phyloP scores from a whole-genome alignment of 92 coral and sea anemone genomes.

The Zoanthus sociatus region DNA sequence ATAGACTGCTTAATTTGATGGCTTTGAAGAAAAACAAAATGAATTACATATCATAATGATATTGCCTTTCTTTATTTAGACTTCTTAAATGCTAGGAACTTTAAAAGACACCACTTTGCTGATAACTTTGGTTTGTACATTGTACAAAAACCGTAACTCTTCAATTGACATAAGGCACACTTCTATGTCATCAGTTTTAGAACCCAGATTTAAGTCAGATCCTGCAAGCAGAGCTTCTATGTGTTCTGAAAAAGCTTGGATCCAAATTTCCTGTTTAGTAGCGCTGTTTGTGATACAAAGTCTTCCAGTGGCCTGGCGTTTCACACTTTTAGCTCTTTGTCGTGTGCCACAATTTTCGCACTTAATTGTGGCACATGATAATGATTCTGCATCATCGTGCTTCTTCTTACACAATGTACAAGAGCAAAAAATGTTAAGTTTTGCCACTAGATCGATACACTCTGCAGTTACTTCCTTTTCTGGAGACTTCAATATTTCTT shows the following conservation, averaged over 20 bases:
- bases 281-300: slow-evolving; percentile 8
- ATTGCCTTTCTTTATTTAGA: slow-evolving; percentile 26
- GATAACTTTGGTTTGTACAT: slow-evolving; percentile 46
- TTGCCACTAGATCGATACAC: slow-evolving; percentile 40
- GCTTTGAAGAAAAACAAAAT: background rate
- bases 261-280: slow-evolving; percentile 37
- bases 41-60: background rate
- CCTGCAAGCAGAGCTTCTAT: slow-evolving; percentile 39
- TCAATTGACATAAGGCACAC: slow-evolving; percentile 51
- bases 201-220: slow-evolving; percentile 16
- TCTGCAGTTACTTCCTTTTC: slow-evolving; percentile 50
- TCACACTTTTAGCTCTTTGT: slow-evolving; percentile 36
- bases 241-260: slow-evolving; percentile 43
- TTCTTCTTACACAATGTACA: slow-evolving; percentile 53
- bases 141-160: slow-evolving; percentile 39
- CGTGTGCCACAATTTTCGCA: slow-evolving; percentile 48
- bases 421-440: slow-evolving; percentile 54
- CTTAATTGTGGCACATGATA: slow-evolving; percentile 28
- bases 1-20: background rate
- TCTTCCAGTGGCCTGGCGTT: slow-evolving; percentile 14
- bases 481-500: slow-evolving; percentile 47
- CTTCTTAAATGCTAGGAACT: background rate
- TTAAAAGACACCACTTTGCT: slow-evolving; percentile 47
- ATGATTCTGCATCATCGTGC: slow-evolving; percentile 42
- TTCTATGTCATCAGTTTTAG: slow-evolving; percentile 44